Evolutionary conservation across 2,797 vertebrate species (phyloP).

Genomic region (Hypotaenidia okinawae): DNA sequence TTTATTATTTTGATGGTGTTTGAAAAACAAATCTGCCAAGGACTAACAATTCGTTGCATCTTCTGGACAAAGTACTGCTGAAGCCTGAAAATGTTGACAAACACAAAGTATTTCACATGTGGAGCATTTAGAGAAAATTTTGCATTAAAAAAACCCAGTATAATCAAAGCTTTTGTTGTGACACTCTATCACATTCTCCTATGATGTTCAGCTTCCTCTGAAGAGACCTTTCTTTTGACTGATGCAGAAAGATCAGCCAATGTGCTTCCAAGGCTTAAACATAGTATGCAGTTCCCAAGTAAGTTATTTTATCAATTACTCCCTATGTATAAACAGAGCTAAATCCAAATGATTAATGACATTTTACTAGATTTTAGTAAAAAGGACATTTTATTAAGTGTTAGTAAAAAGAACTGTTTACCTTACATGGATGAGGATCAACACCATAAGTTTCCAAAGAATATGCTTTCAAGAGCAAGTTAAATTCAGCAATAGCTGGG

Average conservation of each 20-base stretch:
- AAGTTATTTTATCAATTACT: background rate
- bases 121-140: background rate
- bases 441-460: slow-evolving; percentile 96
- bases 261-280: background rate
- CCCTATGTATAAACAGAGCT: background rate
- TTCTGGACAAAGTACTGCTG: background rate
- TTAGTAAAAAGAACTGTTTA: slow-evolving; percentile 60
- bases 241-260: background rate
- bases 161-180: background rate
- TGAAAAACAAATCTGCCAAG: background rate
- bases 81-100: background rate
- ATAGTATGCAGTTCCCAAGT: background rate
- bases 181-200: background rate
- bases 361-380: background rate
- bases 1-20: background rate
- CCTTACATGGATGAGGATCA: slow-evolving; percentile 99
- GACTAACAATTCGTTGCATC: background rate
- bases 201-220: background rate
- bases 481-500: slow-evolving; percentile 89
- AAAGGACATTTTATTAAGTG: background rate
- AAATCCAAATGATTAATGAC: background rate
- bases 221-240: background rate
- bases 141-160: background rate
- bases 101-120: background rate
- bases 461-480: slow-evolving; percentile 93